Conservation (phyloP, 2,888 invertebrate genomes). For the Trichogramma evanescens region DNA sequence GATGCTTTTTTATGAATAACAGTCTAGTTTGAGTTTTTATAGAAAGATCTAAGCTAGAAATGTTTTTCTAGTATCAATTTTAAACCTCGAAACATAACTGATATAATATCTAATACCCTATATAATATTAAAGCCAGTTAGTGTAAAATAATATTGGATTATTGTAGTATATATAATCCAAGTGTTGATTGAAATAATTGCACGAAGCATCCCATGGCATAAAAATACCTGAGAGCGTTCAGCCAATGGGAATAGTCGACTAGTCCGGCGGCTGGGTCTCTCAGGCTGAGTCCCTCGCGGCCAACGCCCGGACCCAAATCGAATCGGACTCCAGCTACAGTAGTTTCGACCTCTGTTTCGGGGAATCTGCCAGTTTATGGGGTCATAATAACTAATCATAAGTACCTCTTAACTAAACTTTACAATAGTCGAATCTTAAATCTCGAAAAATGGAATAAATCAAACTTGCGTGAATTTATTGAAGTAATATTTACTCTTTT, state of each 20-base stretch:
- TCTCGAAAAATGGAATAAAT: too few relatives aligned
- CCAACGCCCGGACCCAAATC: conserved; percentile 50
- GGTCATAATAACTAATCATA: conserved; percentile 21
- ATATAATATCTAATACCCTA: conserved; percentile 4
- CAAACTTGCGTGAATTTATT: too few relatives aligned
- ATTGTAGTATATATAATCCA: too few relatives aligned
- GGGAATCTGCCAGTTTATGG: conserved; percentile 41
- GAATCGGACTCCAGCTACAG: conserved; percentile 46
- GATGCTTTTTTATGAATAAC: conserved; percentile 1
- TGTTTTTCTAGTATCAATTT: background rate
- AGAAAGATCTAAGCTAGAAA: conserved; percentile 1
- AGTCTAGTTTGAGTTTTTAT: conserved; percentile 7
- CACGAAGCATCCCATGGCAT: conserved; percentile 28
- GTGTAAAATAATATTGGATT: conserved; percentile 11
- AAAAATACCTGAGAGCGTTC: conserved; percentile 49
- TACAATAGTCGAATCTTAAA: too few relatives aligned
- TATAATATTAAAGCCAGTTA: conserved; percentile 19
- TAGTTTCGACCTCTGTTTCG: conserved; percentile 45
- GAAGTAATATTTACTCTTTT: too few relatives aligned
- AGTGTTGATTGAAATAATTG: too few relatives aligned
- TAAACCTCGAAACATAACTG: background rate
- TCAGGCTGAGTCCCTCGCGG: conserved; percentile 52
- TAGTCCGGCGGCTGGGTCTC: conserved; percentile 52
- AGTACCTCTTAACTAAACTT: conserved; percentile 18
- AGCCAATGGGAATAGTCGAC: conserved; percentile 57